Percentiles rank a stretch among this genome's conserved stretches.
Conservation (phyloP, 2,797 vertebrate genomes). For the Tapirus indicus region DNA sequence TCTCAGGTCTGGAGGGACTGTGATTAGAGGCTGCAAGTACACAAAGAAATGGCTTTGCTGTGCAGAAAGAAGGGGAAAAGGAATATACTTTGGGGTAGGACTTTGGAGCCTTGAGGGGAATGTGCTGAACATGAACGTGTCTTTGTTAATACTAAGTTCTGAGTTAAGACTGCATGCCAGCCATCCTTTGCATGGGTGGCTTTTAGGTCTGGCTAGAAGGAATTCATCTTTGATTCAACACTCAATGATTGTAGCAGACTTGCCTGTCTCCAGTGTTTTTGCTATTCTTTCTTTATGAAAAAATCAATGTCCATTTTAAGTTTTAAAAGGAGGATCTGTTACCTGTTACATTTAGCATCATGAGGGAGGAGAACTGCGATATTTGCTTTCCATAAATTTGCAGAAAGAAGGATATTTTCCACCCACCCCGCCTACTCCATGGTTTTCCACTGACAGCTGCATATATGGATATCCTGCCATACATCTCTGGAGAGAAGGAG, state of each 20-base stretch:
- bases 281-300: slow-evolving; percentile 54
- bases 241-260: slow-evolving; percentile 73
- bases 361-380: slow-evolving; percentile 62
- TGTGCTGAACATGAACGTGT: neutral
- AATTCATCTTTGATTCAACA: slow-evolving; percentile 62
- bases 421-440: neutral
- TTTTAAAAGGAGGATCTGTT: slow-evolving; percentile 71
- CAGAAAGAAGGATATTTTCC: slow-evolving; percentile 73
- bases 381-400: slow-evolving; percentile 83
- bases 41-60: neutral
- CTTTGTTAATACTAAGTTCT: slow-evolving; percentile 18
- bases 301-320: slow-evolving; percentile 45
- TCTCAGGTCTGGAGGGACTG: neutral
- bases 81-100: neutral
- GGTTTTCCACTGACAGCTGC: slow-evolving; percentile 54
- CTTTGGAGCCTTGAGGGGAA: neutral
- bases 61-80: neutral
- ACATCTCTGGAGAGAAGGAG: slow-evolving; percentile 53
- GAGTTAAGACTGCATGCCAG: neutral
- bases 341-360: slow-evolving; percentile 72
- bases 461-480: slow-evolving; percentile 67
- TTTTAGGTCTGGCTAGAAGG: slow-evolving; percentile 46
- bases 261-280: slow-evolving; percentile 64
- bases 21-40: neutral
- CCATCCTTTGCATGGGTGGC: slow-evolving; percentile 34